phyloP scores from a whole-genome alignment of 2,888 invertebrate species.

The Koerneria pararmatus region DNA sequence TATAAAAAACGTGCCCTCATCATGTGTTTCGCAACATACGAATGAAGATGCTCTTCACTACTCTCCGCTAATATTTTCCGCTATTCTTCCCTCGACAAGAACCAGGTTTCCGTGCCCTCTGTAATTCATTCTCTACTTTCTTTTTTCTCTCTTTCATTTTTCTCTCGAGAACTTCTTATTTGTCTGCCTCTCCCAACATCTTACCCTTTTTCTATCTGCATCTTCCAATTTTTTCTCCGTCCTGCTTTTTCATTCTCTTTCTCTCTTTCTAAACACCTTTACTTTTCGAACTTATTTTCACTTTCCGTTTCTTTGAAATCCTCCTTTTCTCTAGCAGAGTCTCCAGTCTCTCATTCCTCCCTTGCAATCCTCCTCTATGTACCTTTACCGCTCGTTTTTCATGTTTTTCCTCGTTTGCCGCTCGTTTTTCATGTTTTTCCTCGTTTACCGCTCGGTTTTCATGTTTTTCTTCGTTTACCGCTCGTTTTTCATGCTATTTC shows the following conservation, averaged over 20 bases:
- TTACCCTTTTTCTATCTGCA: background rate
- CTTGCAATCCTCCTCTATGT: no score
- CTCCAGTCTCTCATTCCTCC: no score
- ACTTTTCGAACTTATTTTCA: conserved; percentile 7
- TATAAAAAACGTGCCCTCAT: no score
- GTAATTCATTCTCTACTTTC: background rate
- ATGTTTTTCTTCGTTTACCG: background rate
- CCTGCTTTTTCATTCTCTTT: conserved; percentile 7
- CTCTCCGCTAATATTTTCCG: no score
- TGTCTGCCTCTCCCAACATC: background rate
- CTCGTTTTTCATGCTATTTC: background rate
- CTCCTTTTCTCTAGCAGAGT: no score
- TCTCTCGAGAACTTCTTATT: background rate
- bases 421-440: no score
- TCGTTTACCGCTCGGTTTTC: background rate
- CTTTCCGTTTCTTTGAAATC: conserved; percentile 4
- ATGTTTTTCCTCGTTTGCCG: background rate
- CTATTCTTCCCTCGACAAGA: no score
- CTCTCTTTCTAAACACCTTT: conserved; percentile 16
- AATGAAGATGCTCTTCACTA: no score
- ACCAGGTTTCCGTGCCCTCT: no score
- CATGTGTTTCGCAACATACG: no score
- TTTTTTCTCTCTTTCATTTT: conserved; percentile 11
- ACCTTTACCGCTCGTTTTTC: no score
- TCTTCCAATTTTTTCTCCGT: conserved; percentile 14